Evolutionary conservation across 2,113 vertebrate species (phyloP).

Genomic region (Oryzias celebensis): DNA sequence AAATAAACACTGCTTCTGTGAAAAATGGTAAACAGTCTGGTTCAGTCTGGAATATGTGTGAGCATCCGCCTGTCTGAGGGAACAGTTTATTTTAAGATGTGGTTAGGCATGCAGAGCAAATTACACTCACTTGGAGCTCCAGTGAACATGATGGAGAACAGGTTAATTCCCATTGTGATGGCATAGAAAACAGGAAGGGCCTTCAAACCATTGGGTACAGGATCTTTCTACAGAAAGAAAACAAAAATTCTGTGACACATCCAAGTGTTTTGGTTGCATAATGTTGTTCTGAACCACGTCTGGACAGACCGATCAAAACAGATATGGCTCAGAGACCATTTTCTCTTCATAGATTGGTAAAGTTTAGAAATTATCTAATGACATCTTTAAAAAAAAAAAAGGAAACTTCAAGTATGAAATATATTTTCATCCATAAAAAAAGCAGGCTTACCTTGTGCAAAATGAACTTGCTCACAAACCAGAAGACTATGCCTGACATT

Average conservation of each 20-base stretch:
- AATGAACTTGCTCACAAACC: slow-evolving; percentile 88
- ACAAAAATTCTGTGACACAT: slow-evolving; percentile 3
- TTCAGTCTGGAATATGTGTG: slow-evolving; percentile 64
- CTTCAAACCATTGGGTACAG: slow-evolving; percentile 91
- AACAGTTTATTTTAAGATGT: slow-evolving; percentile 64
- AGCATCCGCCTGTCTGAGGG: slow-evolving; percentile 66
- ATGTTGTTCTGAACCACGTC: too few species aligned
- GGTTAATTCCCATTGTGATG: slow-evolving; percentile 90
- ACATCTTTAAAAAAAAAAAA: not conserved
- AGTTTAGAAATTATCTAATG: slow-evolving; percentile 4
- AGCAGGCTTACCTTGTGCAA: slow-evolving; percentile 85
- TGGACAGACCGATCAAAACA: too few species aligned
- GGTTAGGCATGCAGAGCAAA: slow-evolving; percentile 55
- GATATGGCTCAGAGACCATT: not conserved
- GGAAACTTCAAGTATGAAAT: not conserved
- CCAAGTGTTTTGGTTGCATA: slow-evolving; percentile 2
- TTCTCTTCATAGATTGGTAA: not conserved
- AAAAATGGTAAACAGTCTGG: slow-evolving; percentile 64
- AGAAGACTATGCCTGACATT: slow-evolving; percentile 93
- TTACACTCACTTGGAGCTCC: slow-evolving; percentile 90
- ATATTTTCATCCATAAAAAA: not conserved
- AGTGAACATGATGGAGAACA: slow-evolving; percentile 95
- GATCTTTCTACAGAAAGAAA: slow-evolving; percentile 81
- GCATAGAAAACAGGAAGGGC: slow-evolving; percentile 95
- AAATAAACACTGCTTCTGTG: slow-evolving; percentile 69